These are phyloP conservation scores for Sciaenops ocellatus DNA, from an alignment of 2,797 vertebrate genomes.

Conservation along the genomic window DNA sequence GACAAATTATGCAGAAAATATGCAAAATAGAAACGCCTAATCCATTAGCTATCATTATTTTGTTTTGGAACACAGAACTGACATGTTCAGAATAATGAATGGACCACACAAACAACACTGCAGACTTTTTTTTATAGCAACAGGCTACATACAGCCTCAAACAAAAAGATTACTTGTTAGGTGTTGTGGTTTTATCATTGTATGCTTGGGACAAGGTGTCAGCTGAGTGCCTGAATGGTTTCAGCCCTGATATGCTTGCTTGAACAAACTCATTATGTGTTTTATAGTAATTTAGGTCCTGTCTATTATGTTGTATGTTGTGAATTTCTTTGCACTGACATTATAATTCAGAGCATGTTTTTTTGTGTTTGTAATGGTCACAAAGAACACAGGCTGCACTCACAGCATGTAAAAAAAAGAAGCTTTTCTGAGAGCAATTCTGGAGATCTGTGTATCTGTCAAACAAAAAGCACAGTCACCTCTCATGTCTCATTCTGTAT, in stretches of 20 bases:
- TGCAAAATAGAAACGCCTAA: constrained; percentile 4
- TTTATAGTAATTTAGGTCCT: not conserved
- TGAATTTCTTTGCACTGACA: not conserved
- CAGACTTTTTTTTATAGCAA: not conserved
- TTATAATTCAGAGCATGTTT: not conserved
- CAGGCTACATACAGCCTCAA: not conserved
- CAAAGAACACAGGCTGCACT: constrained; percentile 2
- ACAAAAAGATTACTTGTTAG: not conserved
- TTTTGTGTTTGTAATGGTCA: not conserved
- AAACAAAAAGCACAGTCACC: constrained; percentile 26
- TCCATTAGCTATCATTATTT: constrained; percentile 8
- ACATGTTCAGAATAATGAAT: constrained; percentile 3
- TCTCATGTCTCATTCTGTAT: constrained; percentile 9
- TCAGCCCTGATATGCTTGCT: not conserved
- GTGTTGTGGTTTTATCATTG: not conserved
- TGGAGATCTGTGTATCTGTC: constrained; percentile 9
- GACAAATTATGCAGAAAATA: constrained; percentile 22
- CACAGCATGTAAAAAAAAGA: not conserved
- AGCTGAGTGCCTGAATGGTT: not conserved
- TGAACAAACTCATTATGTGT: not conserved
- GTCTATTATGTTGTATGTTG: not conserved
- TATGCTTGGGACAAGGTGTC: not conserved
- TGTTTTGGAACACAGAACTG: not conserved
- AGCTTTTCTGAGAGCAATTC: constrained; percentile 19
- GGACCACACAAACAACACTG: not conserved